Evolutionary conservation across 2,113 vertebrate genomes (phyloP), one percentile per base, ranked within the genome.

Genomic region (Zosterops japonicus): DNA sequence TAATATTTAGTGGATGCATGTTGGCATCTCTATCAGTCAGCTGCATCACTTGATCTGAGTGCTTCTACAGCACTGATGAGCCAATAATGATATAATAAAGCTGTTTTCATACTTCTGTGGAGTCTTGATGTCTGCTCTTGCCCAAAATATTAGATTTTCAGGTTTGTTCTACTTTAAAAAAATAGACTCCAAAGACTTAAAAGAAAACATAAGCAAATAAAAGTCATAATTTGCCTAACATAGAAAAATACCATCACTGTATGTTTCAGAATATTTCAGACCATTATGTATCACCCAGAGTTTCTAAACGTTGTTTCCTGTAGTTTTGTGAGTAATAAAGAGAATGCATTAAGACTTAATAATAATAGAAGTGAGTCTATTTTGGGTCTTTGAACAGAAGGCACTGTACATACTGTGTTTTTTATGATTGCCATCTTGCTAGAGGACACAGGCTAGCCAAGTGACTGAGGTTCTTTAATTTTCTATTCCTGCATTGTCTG

Each of bases 61-160:
- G 92, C 90, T 94, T 94, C 89, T 82, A 24, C 74, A 94, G 90
- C 93, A 84, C 90, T 90, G 90, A 94, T 93, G 56, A 87, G 83
- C 72, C 0, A 82, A 72, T 96, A 96, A 95, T 10, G 0, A 53
- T 81, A 61, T 69, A 87, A 87, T 94, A 82, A 96, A 97, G 57
- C 53, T 92, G 88, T 71, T 96, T 83, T 76, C 69, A 11, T 97
- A 64, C 28, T 94, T 68, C 47, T 65, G 15, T 81, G 80, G 94
- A 96, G 90, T 89, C 96, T 81, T 65, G 60, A 69, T 96, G 88
- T 96, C 94, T 96, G 69, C 94, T 55, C 6, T 79, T 95, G 65
- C 39, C 64, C 78, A 86, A 96, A 95, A 93, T 69, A 93, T 16
- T 91, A 91, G 63, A 94, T 95, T 95, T 92, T 94, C 69, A 57